Conservation (phyloP, 2,113 vertebrate species). For the Lanius ludovicianus region DNA sequence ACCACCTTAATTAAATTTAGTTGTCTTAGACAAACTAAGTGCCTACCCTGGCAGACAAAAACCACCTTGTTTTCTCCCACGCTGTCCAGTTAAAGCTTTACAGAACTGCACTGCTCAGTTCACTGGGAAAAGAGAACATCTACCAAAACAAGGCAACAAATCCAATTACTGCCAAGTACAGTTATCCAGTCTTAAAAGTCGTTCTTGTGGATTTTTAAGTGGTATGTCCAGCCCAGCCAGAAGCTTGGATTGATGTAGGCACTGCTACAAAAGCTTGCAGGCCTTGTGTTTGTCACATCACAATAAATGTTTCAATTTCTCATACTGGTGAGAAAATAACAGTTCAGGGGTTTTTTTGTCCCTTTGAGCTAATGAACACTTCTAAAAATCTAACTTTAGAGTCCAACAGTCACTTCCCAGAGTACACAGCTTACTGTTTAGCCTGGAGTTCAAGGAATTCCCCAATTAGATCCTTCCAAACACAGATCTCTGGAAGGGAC, state of each 20-base stretch:
- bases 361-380: not conserved
- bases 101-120: not conserved
- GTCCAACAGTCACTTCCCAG: not conserved
- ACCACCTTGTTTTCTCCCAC: not conserved
- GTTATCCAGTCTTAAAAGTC: not conserved
- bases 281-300: not conserved
- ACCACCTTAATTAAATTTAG: not conserved
- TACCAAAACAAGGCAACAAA: not conserved
- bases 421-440: slow-evolving; percentile 8
- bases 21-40: not conserved
- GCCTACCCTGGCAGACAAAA: not conserved
- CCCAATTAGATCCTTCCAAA: not conserved
- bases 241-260: not conserved
- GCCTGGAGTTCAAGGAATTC: not conserved
- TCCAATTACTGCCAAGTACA: not conserved
- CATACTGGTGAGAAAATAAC: not conserved
- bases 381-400: not conserved
- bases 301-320: not conserved
- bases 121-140: not conserved
- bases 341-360: not conserved
- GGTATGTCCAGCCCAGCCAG: not conserved
- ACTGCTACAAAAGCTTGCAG: not conserved
- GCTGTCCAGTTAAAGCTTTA: not conserved
- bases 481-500: not conserved
- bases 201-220: not conserved